These are phyloP conservation scores for Hyposoter dolosus DNA, from an alignment of 2,888 invertebrate genomes.

Conservation along the genomic window DNA sequence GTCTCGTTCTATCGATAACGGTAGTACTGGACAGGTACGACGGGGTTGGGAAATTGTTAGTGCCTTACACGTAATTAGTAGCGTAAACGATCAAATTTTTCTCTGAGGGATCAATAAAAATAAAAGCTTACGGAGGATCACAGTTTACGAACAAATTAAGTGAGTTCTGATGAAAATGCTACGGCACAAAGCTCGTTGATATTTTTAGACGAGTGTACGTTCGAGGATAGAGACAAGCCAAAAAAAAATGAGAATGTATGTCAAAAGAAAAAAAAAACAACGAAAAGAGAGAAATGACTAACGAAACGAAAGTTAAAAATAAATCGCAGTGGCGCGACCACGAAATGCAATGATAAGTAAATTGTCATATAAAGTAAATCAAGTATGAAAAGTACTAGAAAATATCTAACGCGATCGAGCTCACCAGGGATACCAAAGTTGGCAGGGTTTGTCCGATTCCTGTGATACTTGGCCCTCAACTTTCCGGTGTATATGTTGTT, in stretches of 20 bases:
- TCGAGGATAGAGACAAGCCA: constrained; percentile 24
- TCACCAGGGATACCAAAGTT: constrained; percentile 82
- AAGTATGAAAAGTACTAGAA: not conserved
- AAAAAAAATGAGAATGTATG: constrained; percentile 34
- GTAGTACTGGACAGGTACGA: constrained; percentile 80
- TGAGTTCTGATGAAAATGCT: constrained; percentile 28
- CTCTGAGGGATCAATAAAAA: not conserved
- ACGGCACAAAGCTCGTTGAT: constrained; percentile 38
- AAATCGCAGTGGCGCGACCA: constrained; percentile 22
- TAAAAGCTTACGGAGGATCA: constrained; percentile 18
- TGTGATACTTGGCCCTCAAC: constrained; percentile 78
- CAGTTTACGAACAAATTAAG: constrained; percentile 27
- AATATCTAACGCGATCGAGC: constrained; percentile 33
- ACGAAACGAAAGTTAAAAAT: constrained; percentile 41
- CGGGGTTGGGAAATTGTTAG: constrained; percentile 49
- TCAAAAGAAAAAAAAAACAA: constrained; percentile 30
- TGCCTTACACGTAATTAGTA: constrained; percentile 52
- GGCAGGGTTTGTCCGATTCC: constrained; percentile 77
- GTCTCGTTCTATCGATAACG: constrained; percentile 83
- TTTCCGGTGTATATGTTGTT: constrained; percentile 83
- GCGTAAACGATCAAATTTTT: constrained; percentile 29
- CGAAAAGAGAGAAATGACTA: constrained; percentile 13
- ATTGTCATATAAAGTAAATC: constrained; percentile 2
- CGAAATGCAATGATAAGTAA: constrained; percentile 17
- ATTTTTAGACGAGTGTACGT: constrained; percentile 43